These are phyloP conservation scores for Polyodon spathula DNA, from an alignment of 2,113 vertebrate genomes.

Conservation along the genomic window DNA sequence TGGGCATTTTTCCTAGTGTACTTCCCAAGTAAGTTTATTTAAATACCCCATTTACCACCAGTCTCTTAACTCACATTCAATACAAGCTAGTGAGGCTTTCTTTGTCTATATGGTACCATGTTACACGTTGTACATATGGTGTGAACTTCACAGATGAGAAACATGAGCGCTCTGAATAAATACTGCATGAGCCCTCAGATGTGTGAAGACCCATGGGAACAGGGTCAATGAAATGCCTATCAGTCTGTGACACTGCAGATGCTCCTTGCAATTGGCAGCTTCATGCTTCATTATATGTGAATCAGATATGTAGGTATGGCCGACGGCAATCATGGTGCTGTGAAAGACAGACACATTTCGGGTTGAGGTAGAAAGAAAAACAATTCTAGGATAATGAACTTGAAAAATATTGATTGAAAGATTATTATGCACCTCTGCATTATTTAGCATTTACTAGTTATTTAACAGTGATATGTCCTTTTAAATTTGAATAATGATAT, in stretches of 20 bases:
- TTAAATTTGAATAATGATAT: too few relatives aligned
- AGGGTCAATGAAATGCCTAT: constrained; percentile 77
- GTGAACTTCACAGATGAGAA: constrained; percentile 63
- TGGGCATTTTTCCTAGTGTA: not conserved
- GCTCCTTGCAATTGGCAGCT: constrained; percentile 69
- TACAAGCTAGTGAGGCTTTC: constrained; percentile 36
- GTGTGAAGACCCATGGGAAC: constrained; percentile 57
- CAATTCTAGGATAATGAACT: constrained; percentile 33
- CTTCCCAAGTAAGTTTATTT: not conserved
- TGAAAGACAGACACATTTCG: constrained; percentile 40
- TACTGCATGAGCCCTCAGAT: constrained; percentile 62
- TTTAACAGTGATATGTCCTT: too few relatives aligned
- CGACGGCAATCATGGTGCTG: constrained; percentile 52
- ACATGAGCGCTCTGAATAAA: constrained; percentile 51
- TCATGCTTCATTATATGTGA: constrained; percentile 73
- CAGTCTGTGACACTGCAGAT: constrained; percentile 75
- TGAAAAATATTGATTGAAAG: constrained; percentile 12
- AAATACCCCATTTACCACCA: not conserved
- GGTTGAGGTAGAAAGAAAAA: constrained; percentile 43
- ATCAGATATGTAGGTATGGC: constrained; percentile 67
- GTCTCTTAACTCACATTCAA: constrained; percentile 27
- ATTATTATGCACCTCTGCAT: not conserved
- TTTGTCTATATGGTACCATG: constrained; percentile 26
- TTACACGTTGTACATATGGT: constrained; percentile 50
- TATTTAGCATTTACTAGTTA: too few relatives aligned